Evolutionary conservation across 2,113 vertebrate species (phyloP).

Genomic region (Scomber japonicus): DNA sequence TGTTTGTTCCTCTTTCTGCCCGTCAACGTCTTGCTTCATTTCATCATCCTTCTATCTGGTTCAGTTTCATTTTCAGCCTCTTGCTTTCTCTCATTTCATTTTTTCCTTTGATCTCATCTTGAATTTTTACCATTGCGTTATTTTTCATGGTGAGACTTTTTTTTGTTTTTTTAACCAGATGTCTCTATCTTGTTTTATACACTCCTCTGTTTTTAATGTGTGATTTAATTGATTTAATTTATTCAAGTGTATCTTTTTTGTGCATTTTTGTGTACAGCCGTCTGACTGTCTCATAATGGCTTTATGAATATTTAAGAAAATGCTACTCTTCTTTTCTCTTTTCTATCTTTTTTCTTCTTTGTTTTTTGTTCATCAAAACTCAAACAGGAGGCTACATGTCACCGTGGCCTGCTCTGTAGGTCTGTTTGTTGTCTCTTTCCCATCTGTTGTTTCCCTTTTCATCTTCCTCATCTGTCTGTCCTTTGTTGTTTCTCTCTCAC

Average conservation of each 20-base stretch:
- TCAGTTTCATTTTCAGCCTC: constrained; percentile 34
- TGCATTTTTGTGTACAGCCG: neutral
- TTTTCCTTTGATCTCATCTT: neutral
- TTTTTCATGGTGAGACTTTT: neutral
- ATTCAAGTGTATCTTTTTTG: neutral
- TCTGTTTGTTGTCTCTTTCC: constrained; percentile 23
- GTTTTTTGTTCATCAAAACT: constrained; percentile 26
- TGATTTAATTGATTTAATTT: neutral
- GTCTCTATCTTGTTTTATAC: neutral
- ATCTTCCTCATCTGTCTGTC: constrained; percentile 26
- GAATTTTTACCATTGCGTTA: neutral
- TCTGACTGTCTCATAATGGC: neutral
- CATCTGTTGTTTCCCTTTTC: constrained; percentile 41
- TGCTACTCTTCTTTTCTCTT: neutral
- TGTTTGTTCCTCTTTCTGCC: constrained; percentile 42
- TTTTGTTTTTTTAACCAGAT: neutral
- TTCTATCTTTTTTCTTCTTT: neutral
- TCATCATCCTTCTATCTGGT: constrained; percentile 45
- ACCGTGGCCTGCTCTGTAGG: constrained; percentile 13
- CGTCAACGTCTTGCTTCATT: constrained; percentile 34
- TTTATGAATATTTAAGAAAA: neutral
- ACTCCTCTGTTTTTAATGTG: neutral
- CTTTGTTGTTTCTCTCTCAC: constrained; percentile 18
- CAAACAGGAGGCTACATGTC: constrained; percentile 27
- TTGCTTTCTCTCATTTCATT: constrained; percentile 14